Evolutionary conservation across 2,113 vertebrate genomes (phyloP).

Genomic region (Grantiella picta): DNA sequence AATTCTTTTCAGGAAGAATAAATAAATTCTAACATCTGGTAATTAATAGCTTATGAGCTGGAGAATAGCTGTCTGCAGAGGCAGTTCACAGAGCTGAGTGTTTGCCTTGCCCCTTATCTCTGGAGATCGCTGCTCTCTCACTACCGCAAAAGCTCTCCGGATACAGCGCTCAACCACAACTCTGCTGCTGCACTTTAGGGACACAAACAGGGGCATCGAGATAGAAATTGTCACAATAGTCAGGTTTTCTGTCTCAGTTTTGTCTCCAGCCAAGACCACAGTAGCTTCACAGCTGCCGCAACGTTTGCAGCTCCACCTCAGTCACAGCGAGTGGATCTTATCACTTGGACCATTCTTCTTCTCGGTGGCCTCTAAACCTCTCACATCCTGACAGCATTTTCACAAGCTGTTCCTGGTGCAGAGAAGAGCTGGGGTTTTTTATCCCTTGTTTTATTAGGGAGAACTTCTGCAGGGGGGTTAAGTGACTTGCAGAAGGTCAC

Average conservation of each 20-base stretch:
- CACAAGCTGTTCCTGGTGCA: background rate
- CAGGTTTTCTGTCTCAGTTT: background rate
- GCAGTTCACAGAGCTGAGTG: background rate
- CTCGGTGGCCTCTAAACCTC: background rate
- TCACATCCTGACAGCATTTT: background rate
- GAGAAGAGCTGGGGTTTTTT: accelerated
- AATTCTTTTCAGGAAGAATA: conserved; percentile 8
- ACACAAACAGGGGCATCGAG: background rate
- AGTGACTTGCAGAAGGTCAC: background rate
- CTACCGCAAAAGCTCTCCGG: background rate
- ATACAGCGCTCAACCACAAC: background rate
- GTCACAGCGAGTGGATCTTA: background rate
- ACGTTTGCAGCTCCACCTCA: background rate
- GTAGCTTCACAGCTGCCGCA: accelerated
- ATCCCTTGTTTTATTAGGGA: background rate
- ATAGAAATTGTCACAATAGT: background rate
- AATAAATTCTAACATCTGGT: background rate
- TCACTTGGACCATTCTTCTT: accelerated
- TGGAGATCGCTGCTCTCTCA: background rate
- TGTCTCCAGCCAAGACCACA: background rate
- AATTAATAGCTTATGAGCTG: conserved; percentile 7
- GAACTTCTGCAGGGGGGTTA: background rate
- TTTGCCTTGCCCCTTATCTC: background rate
- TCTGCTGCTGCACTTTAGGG: background rate
- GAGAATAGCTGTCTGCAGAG: background rate